Conservation (phyloP, 2,797 vertebrate species). For the Oceanodroma leucorhoa region DNA sequence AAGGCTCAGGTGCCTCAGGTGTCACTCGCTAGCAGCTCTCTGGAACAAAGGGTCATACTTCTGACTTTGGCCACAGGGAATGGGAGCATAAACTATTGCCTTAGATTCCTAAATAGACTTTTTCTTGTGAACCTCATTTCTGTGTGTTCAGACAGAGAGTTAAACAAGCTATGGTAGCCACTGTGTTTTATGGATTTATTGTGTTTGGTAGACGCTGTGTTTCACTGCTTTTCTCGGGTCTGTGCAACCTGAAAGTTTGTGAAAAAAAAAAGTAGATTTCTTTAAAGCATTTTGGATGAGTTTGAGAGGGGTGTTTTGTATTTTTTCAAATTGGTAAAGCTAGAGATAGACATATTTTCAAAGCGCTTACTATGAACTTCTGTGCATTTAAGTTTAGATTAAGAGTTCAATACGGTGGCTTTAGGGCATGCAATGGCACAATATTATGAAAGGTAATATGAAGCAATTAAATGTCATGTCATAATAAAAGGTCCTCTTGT, state of each 20-base stretch:
- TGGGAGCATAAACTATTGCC: not conserved
- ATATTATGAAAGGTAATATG: not conserved
- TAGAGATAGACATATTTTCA: not conserved
- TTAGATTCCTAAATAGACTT: not conserved
- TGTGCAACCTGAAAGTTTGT: accelerated
- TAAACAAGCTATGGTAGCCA: not conserved
- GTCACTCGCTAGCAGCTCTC: accelerated
- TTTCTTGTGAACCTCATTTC: not conserved
- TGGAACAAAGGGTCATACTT: not conserved
- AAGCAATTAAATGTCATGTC: slow-evolving; percentile 14
- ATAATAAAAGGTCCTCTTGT: not conserved
- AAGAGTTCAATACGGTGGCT: not conserved
- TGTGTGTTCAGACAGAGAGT: not conserved
- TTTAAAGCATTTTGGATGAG: not conserved
- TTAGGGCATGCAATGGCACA: not conserved
- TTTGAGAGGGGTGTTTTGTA: not conserved
- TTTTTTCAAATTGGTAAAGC: not conserved
- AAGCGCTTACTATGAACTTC: not conserved
- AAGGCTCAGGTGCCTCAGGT: not conserved
- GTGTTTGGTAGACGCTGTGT: not conserved
- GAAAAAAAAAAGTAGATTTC: not conserved
- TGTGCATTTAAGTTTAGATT: not conserved
- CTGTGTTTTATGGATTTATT: not conserved
- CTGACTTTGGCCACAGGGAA: not conserved
- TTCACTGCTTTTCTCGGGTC: not conserved